These are phyloP conservation scores for Gryllus bimaculatus DNA, from an alignment of 1,140 invertebrate species.

Conservation along the genomic window DNA sequence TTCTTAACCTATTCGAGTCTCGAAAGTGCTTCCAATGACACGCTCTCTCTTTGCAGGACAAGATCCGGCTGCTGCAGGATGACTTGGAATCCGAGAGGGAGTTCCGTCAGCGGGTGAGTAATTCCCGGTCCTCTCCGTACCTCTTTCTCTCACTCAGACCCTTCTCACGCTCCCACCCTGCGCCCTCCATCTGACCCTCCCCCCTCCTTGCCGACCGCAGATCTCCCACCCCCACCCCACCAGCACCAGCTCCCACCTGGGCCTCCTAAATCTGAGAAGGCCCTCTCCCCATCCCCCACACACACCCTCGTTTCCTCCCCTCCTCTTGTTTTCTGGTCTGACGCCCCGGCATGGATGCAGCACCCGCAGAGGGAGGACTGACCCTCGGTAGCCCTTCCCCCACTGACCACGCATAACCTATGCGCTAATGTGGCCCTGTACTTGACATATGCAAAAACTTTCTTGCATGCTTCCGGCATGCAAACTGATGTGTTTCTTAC, in stretches of 20 bases:
- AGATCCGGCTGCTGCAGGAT: slow-evolving; percentile 93
- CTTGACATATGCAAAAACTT: no score
- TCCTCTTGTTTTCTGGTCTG: not conserved
- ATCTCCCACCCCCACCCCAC: not conserved
- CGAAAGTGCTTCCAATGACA: not conserved
- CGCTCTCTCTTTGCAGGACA: slow-evolving; percentile 68
- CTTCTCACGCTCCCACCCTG: not conserved
- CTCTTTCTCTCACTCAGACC: not conserved
- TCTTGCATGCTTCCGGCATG: no score
- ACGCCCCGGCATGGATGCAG: no score
- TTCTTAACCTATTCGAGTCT: no score
- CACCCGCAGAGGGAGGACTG: not conserved
- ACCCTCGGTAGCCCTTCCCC: not conserved
- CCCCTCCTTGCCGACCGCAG: not conserved
- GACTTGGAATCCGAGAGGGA: slow-evolving; percentile 95
- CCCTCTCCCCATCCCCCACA: no score
- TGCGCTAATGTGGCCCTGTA: no score
- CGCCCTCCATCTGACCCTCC: not conserved
- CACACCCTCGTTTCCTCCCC: not conserved
- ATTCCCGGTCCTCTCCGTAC: not conserved
- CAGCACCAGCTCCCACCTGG: no score
- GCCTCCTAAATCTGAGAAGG: no score
- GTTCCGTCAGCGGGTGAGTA: slow-evolving; percentile 89
- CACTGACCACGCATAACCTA: not conserved
- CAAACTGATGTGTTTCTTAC: no score